Percentiles rank a stretch among this genome's conserved stretches.
Evolutionary conservation across 2,797 vertebrate species (phyloP).

Genomic region (Petrocephalus sullivani): DNA sequence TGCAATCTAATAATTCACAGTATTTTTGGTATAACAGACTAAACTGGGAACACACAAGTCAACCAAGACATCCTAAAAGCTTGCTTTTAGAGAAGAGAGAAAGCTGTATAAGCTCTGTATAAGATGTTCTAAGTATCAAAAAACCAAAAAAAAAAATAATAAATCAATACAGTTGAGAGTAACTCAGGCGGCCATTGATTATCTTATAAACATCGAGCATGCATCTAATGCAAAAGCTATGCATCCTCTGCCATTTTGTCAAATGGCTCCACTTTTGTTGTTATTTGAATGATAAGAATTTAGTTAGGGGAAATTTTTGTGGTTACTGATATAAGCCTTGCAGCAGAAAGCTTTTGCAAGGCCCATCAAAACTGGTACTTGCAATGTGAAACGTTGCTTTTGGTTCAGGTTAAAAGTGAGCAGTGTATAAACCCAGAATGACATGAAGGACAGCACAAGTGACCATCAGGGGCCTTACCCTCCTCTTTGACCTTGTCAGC

Average conservation of each 20-base stretch:
- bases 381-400: background rate
- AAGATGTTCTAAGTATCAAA: background rate
- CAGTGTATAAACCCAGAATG: background rate
- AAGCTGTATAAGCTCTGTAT: background rate
- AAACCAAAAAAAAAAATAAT: background rate
- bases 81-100: background rate
- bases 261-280: background rate
- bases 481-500: conserved; percentile 84
- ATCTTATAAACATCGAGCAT: background rate
- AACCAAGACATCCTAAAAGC: background rate
- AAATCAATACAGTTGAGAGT: background rate
- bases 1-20: background rate
- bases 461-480: conserved; percentile 59
- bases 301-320: background rate
- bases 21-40: background rate
- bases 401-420: background rate
- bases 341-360: background rate
- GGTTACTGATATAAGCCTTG: background rate
- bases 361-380: background rate
- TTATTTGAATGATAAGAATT: background rate
- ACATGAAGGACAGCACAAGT: background rate
- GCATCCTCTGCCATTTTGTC: background rate
- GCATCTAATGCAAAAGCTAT: background rate
- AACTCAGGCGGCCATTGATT: background rate
- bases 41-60: background rate